These are phyloP conservation scores for Machimus rusticus DNA, from an alignment of 2,888 invertebrate genomes.

Conservation along the genomic window DNA sequence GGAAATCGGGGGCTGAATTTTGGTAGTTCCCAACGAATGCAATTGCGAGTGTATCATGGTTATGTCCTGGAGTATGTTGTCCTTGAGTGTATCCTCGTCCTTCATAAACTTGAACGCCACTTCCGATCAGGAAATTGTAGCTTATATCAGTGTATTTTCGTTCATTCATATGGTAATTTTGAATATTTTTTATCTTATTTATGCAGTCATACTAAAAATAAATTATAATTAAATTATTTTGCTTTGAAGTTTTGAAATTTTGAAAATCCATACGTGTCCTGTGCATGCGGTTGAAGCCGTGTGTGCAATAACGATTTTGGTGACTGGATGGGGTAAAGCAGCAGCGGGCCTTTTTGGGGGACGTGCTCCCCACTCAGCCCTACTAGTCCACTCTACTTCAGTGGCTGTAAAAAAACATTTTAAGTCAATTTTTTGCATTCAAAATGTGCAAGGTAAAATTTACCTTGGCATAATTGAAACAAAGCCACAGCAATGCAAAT, in stretches of 20 bases:
- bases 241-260: background rate
- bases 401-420: background rate
- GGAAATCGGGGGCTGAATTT: background rate
- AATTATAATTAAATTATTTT: background rate
- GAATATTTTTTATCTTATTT: background rate
- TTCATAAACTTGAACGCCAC: constrained; percentile 76
- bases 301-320: background rate
- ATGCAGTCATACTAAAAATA: constrained; percentile 41
- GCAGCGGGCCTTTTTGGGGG: constrained; percentile 61
- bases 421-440: too few species aligned
- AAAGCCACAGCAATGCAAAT: background rate
- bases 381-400: background rate
- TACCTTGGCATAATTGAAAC: background rate
- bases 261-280: background rate
- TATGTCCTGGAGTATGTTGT: constrained; percentile 74
- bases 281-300: background rate
- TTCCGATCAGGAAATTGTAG: constrained; percentile 77
- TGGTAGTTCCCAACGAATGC: constrained; percentile 71
- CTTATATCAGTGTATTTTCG: constrained; percentile 66
- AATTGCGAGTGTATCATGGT: constrained; percentile 72
- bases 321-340: background rate
- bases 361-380: constrained; percentile 72
- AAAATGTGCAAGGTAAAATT: background rate
- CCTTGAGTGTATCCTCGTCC: constrained; percentile 76
- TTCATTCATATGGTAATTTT: background rate